Evolutionary conservation across 2,888 invertebrate genomes (phyloP), one percentile per base, ranked within the genome.

Genomic region (Cheilosia impressa): DNA sequence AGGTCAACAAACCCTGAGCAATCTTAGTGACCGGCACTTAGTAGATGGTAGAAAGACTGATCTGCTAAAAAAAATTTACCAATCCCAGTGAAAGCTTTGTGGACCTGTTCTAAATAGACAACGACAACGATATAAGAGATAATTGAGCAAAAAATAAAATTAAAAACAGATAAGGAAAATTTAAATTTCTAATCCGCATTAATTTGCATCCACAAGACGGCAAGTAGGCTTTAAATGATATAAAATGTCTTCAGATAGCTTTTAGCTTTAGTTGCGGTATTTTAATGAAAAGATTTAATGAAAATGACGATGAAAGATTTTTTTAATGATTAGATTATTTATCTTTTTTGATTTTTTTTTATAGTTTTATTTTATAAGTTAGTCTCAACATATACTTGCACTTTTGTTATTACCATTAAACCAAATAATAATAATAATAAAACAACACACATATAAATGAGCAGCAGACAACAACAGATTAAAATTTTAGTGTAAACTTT

Each of bases 381-480:
- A 63, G 7, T 63, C 19, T 60, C 62, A 77, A 69, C 60, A 62
- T 55, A 45, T 53, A 77, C 60, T 77, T 34, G 76, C 68, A 69
- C 47, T 55, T 73, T 63, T 69, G 31, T 34, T 69, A 71, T 53
- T 84, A 84, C 52, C 58, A 75, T 75, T 80, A 60, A 71, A 84
- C 34, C 75, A 79, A 63, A 43, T 66, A 84, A 71, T 47, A 80
- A 34, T 34, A 34, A 13, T 38, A 78, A 79, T 75, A 84, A 84
- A 80, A 80, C 65, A 80, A 84, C 80, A 84, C 71, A 84, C 57
- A 78, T 53, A 43, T 52, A 84, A 84, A 69, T 75, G 34, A 84
- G 75, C 75, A 84, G 80, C 84, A 71, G 80, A 80, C 69, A 84
- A 75, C 73, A 63, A 80, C 55, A 84, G 66, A 80, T 58, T 65